Conservation (phyloP, 2,797 vertebrate species). For the Malurus leucopterus region DNA sequence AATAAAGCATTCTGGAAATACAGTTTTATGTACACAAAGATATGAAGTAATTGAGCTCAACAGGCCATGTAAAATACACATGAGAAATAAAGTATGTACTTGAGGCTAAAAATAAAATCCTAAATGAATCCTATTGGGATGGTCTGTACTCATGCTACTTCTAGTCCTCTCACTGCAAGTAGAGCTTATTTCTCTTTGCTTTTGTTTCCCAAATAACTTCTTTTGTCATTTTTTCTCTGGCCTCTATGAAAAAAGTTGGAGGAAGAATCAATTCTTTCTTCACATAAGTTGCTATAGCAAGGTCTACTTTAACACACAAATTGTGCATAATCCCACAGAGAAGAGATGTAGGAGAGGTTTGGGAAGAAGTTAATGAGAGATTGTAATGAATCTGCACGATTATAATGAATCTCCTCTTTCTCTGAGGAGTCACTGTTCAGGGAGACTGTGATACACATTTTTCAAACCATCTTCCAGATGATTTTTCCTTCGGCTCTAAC, state of each 20-base stretch:
- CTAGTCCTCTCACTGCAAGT: background rate
- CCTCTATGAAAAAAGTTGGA: background rate
- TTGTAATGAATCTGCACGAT: background rate
- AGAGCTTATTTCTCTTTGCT: background rate
- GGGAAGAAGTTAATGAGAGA: background rate
- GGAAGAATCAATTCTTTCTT: background rate
- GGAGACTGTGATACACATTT: background rate
- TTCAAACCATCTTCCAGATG: background rate
- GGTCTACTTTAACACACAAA: background rate
- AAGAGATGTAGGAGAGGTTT: background rate
- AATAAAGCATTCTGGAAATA: conserved; percentile 1
- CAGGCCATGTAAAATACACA: conserved; percentile 26
- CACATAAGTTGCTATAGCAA: background rate
- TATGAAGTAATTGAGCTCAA: conserved; percentile 27
- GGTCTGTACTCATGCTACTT: background rate
- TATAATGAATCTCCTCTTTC: background rate
- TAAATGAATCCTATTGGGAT: conserved; percentile 50
- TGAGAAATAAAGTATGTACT: conserved; percentile 39
- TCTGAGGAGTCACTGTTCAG: background rate
- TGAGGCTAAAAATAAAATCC: conserved; percentile 44
- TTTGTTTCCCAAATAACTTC: background rate
- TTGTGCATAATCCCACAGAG: background rate
- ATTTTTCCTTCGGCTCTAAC: background rate
- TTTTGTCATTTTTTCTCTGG: background rate
- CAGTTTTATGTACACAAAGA: background rate